Evolutionary conservation across 2,113 vertebrate genomes (phyloP).

Genomic region (Delphinapterus leucas): DNA sequence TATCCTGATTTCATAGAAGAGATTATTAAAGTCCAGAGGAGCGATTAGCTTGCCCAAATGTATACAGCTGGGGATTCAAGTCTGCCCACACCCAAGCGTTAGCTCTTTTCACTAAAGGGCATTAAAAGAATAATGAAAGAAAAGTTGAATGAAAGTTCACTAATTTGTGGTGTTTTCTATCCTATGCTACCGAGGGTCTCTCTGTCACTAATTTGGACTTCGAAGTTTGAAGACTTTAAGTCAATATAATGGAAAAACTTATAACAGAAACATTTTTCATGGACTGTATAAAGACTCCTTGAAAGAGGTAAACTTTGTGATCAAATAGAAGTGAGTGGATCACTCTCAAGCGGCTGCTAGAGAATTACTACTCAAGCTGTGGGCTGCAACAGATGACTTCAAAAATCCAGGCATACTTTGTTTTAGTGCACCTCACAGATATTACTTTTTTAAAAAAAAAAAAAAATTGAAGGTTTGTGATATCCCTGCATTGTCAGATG

Average conservation of each 20-base stretch:
- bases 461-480: no score
- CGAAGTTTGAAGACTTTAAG: neutral
- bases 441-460: no score
- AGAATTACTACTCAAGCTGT: neutral
- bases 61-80: neutral
- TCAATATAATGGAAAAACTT: neutral
- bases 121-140: no score
- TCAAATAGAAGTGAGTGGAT: neutral
- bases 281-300: neutral
- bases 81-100: neutral
- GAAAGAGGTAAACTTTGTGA: neutral
- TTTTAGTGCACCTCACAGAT: no score
- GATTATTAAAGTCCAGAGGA: neutral
- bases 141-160: neutral
- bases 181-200: neutral
- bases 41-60: neutral
- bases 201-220: neutral
- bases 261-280: neutral
- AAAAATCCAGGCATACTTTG: neutral
- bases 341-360: neutral
- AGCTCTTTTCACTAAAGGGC: neutral
- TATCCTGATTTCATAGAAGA: neutral
- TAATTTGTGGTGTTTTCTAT: neutral
- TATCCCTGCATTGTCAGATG: no score
- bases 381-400: neutral